A percentile compares a stretch with the other conserved stretches of the same genome.
Evolutionary conservation across 37 sponge, comb jelly and placozoan genomes (phyloP).

Genomic region (Beroe ovata): DNA sequence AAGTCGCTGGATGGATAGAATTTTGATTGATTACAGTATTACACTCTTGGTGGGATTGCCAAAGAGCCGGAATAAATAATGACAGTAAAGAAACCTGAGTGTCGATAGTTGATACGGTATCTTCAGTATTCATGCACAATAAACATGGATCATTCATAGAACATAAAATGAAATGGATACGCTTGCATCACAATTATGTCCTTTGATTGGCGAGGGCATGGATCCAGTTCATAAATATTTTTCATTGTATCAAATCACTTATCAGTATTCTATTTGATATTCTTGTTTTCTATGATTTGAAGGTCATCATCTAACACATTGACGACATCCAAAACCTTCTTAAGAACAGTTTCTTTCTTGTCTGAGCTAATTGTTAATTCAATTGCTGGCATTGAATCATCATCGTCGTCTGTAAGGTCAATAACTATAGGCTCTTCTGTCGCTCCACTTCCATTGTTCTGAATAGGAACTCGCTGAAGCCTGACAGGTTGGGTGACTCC

Average conservation of each 20-base stretch:
- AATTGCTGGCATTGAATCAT: constrained; percentile 35
- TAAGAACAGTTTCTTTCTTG: constrained; percentile 29
- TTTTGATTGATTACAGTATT: too few species aligned
- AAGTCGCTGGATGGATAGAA: too few species aligned
- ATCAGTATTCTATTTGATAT: constrained; percentile 5
- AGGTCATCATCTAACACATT: constrained; percentile 46
- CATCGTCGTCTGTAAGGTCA: constrained; percentile 65
- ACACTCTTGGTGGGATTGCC: too few species aligned
- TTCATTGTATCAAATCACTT: not conserved
- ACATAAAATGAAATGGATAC: too few species aligned
- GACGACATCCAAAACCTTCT: constrained; percentile 32
- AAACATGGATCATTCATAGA: too few species aligned
- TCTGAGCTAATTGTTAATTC: constrained; percentile 7
- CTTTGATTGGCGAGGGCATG: too few species aligned
- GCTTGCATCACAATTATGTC: too few species aligned
- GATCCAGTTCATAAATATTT: too few species aligned
- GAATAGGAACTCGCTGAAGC: constrained; percentile 62
- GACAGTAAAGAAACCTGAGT: too few species aligned
- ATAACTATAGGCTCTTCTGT: not conserved
- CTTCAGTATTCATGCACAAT: too few species aligned
- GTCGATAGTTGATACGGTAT: too few species aligned
- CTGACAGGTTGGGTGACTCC: constrained; percentile 35
- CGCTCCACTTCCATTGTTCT: not conserved
- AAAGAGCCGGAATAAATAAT: too few species aligned
- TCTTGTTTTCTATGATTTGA: constrained; percentile 21